phyloP scores from a whole-genome alignment of 2,888 invertebrate genomes.

The Temnothorax unifasciatus region DNA sequence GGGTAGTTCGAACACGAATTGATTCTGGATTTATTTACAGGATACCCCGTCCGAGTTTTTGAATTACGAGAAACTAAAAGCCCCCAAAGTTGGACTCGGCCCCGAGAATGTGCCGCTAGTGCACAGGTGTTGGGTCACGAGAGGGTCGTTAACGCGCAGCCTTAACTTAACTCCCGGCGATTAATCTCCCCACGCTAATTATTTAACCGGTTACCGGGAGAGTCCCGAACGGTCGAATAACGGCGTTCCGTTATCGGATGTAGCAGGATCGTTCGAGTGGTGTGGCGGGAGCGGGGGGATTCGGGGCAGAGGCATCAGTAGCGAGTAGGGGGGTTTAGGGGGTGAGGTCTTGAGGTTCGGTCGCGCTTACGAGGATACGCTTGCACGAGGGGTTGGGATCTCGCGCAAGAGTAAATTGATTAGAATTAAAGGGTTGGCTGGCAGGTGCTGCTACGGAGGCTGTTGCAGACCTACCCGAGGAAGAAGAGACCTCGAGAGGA shows the following conservation, averaged over 20 bases:
- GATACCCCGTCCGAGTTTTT: background rate
- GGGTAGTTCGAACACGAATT: background rate
- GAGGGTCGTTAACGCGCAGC: constrained; percentile 67
- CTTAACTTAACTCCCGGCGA: constrained; percentile 80
- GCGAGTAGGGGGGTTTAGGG: constrained; percentile 34
- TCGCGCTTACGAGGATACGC: constrained; percentile 73
- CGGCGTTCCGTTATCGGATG: constrained; percentile 76
- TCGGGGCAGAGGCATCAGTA: constrained; percentile 17
- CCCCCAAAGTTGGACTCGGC: background rate
- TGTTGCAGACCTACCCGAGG: constrained; percentile 69
- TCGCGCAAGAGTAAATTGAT: constrained; percentile 85
- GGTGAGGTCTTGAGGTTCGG: constrained; percentile 67
- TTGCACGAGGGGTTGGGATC: constrained; percentile 70
- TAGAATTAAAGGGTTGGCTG: constrained; percentile 83
- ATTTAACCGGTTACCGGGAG: constrained; percentile 82
- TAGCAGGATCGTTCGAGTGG: constrained; percentile 70
- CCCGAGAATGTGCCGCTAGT: constrained; percentile 14
- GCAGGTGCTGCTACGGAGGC: constrained; percentile 71
- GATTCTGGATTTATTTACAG: background rate
- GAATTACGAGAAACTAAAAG: background rate
- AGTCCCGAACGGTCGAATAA: constrained; percentile 70
- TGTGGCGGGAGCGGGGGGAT: constrained; percentile 27
- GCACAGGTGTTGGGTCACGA: constrained; percentile 55
- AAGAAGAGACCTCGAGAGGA: constrained; percentile 62
- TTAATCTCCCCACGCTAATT: constrained; percentile 84